These are phyloP conservation scores for Melieria omissa DNA, from an alignment of 2,888 invertebrate species.

Conservation along the genomic window DNA sequence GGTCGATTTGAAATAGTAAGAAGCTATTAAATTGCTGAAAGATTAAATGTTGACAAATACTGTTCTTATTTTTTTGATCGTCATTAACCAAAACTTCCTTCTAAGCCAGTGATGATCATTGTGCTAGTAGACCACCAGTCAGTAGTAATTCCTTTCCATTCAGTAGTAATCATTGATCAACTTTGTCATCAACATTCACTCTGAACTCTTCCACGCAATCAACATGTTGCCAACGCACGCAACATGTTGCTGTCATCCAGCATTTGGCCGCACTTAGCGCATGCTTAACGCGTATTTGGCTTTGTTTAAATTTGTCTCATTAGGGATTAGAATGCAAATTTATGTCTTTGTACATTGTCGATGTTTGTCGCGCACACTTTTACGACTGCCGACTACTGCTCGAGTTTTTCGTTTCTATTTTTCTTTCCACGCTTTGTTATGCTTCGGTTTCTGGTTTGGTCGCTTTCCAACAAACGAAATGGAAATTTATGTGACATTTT, in stretches of 20 bases:
- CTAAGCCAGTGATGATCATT: no score
- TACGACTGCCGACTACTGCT: background rate
- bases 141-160: no score
- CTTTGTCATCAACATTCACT: background rate
- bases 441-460: background rate
- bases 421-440: slow-evolving; percentile 2
- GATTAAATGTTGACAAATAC: no score
- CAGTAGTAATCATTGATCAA: no score
- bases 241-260: background rate
- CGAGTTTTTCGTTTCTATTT: slow-evolving; percentile 11
- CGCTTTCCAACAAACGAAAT: slow-evolving; percentile 19
- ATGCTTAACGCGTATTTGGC: background rate
- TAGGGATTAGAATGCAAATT: slow-evolving; percentile 16
- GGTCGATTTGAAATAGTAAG: no score
- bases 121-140: no score
- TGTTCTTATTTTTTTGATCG: no score
- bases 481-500: slow-evolving; percentile 29
- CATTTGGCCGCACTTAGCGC: background rate
- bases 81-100: no score
- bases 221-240: slow-evolving; percentile 11
- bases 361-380: background rate
- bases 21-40: no score
- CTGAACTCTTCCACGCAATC: background rate
- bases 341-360: slow-evolving; percentile 2
- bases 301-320: slow-evolving; percentile 13